phyloP scores from a whole-genome alignment of 1,140 invertebrate species.

The Calephelis virginiensis region DNA sequence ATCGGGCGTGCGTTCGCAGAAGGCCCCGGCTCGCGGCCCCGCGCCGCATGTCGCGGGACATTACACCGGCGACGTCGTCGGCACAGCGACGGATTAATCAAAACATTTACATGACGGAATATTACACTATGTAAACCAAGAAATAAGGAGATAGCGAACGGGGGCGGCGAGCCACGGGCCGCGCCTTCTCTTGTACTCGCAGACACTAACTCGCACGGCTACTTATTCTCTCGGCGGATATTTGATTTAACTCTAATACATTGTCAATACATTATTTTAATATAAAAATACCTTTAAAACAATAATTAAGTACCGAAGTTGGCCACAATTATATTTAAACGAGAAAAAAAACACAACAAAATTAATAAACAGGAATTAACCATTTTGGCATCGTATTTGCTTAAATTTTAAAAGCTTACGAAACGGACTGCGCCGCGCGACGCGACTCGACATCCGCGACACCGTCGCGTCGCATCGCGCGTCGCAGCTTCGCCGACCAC shows the following conservation, averaged over 20 bases:
- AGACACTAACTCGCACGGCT: slow-evolving; percentile 14
- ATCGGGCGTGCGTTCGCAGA: slow-evolving; percentile 36
- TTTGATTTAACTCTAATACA: slow-evolving; percentile 40
- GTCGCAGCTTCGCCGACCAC: slow-evolving; percentile 42
- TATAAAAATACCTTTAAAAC: slow-evolving; percentile 74
- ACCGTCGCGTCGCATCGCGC: slow-evolving; percentile 26
- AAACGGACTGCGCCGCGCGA: slow-evolving; percentile 42
- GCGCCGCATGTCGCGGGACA: not conserved
- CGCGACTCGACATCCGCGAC: slow-evolving; percentile 28
- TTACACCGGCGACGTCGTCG: not conserved
- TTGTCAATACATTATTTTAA: slow-evolving; percentile 72
- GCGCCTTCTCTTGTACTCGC: slow-evolving; percentile 20
- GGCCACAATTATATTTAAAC: slow-evolving; percentile 76
- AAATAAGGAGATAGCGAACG: slow-evolving; percentile 8
- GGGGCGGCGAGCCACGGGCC: slow-evolving; percentile 8
- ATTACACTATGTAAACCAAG: not conserved
- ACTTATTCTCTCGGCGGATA: slow-evolving; percentile 12
- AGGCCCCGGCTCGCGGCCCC: slow-evolving; percentile 18
- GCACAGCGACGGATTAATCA: slow-evolving; percentile 3
- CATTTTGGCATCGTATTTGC: slow-evolving; percentile 76
- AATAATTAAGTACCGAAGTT: slow-evolving; percentile 72
- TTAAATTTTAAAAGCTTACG: slow-evolving; percentile 70
- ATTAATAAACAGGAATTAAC: slow-evolving; percentile 77
- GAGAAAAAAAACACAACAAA: slow-evolving; percentile 73
- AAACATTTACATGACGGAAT: slow-evolving; percentile 16